These are phyloP conservation scores for Drosophila simulans DNA, from an alignment of 1,140 invertebrate species.

Conservation along the genomic window DNA sequence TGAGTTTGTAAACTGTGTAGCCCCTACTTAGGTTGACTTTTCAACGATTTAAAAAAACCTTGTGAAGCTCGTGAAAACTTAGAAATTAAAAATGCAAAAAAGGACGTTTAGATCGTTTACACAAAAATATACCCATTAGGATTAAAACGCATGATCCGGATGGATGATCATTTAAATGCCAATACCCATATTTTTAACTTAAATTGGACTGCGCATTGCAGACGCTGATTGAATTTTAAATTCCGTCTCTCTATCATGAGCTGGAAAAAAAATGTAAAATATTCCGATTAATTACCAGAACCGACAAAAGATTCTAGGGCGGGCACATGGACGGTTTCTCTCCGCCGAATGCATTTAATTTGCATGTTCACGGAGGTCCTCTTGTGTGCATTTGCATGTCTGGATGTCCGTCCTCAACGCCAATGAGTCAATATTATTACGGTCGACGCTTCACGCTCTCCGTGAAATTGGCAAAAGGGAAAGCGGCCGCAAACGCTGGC, in stretches of 20 bases:
- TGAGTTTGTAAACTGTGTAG: no score
- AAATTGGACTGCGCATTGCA: no score
- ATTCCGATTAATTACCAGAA: conserved; percentile 44
- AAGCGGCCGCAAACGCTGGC: conserved; percentile 58
- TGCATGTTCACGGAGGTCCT: conserved; percentile 28
- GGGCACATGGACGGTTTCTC: conserved; percentile 16
- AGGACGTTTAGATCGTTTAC: no score
- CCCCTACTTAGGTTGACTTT: no score
- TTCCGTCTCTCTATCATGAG: conserved; percentile 5
- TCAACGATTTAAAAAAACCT: no score
- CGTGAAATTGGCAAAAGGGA: conserved; percentile 25
- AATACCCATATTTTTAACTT: no score
- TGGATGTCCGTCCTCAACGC: conserved; percentile 36
- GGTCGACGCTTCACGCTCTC: conserved; percentile 17
- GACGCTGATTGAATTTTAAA: background rate
- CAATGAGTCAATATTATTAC: conserved; percentile 77
- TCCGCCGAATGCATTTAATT: conserved; percentile 27
- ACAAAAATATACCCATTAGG: no score
- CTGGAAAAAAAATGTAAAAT: conserved; percentile 1
- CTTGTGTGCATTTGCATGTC: conserved; percentile 1
- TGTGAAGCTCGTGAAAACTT: no score
- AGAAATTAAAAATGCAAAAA: no score
- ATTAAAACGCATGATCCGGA: no score
- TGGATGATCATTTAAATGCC: no score
- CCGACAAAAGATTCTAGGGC: conserved; percentile 19